phyloP scores from a whole-genome alignment of 2,888 invertebrate genomes.

The Spodoptera littoralis region DNA sequence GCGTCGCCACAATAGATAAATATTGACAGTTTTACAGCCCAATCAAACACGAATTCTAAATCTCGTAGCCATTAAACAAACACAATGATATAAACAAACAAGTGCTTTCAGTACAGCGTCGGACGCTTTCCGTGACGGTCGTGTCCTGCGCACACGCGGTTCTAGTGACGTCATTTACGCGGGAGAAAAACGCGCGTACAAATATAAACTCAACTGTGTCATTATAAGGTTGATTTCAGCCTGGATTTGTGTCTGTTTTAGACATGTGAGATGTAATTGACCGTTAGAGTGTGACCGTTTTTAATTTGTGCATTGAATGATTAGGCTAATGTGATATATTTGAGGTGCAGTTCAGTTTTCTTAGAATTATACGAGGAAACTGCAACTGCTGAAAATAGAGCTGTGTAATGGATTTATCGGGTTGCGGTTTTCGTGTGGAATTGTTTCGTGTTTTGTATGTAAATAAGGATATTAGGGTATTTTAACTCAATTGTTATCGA shows the following conservation, averaged over 20 bases:
- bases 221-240: conserved; percentile 47
- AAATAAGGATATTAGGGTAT: conserved; percentile 39
- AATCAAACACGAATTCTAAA: conserved; percentile 57
- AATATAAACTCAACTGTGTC: conserved; percentile 30
- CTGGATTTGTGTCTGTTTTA: conserved; percentile 48
- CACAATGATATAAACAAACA: conserved; percentile 61
- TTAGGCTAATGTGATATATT: conserved; percentile 55
- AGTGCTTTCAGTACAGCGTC: conserved; percentile 64
- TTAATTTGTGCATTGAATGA: conserved; percentile 62
- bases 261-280: conserved; percentile 54
- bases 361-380: conserved; percentile 38
- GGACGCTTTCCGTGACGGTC: conserved; percentile 59
- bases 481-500: too few species aligned
- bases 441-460: conserved; percentile 24
- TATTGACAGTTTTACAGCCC: conserved; percentile 55
- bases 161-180: conserved; percentile 57
- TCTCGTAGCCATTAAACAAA: conserved; percentile 54
- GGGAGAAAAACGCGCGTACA: conserved; percentile 20
- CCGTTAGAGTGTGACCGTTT: conserved; percentile 63
- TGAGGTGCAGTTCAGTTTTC: conserved; percentile 43
- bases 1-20: conserved; percentile 50
- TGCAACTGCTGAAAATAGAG: conserved; percentile 45
- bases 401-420: conserved; percentile 32
- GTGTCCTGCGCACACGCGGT: conserved; percentile 47
- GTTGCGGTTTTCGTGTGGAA: conserved; percentile 29